Conservation (phyloP, 2,113 vertebrate genomes). For the Lagopus muta region DNA sequence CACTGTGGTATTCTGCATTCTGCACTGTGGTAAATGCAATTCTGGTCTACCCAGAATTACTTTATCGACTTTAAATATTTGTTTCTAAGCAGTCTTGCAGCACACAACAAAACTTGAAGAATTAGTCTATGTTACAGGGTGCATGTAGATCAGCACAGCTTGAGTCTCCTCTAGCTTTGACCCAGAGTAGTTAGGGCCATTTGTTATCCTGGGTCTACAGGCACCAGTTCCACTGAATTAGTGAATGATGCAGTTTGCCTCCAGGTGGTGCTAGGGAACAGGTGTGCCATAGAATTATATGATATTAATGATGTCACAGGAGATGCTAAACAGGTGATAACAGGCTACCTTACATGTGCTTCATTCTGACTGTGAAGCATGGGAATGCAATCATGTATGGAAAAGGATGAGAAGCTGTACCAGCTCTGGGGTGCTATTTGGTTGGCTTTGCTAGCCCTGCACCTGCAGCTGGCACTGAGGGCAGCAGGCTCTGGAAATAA, state of each 20-base stretch:
- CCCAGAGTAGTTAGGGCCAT: not conserved
- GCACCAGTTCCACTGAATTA: not conserved
- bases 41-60: not conserved
- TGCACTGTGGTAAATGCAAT: not conserved
- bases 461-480: not conserved
- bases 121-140: accelerated
- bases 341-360: not conserved
- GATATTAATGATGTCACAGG: not conserved
- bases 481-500: not conserved
- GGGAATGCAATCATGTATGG: accelerated
- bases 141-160: not conserved
- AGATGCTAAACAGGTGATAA: not conserved
- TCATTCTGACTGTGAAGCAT: not conserved
- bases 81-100: not conserved
- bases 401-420: not conserved
- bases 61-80: not conserved
- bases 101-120: not conserved
- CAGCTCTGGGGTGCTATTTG: not conserved
- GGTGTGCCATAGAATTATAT: not conserved
- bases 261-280: slow-evolving; percentile 25
- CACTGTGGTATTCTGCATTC: not conserved
- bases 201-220: not conserved
- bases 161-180: not conserved
- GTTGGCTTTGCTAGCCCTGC: not conserved
- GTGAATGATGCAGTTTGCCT: not conserved